Conservation (phyloP, 1,140 invertebrate species). For the Orussus abietinus region DNA sequence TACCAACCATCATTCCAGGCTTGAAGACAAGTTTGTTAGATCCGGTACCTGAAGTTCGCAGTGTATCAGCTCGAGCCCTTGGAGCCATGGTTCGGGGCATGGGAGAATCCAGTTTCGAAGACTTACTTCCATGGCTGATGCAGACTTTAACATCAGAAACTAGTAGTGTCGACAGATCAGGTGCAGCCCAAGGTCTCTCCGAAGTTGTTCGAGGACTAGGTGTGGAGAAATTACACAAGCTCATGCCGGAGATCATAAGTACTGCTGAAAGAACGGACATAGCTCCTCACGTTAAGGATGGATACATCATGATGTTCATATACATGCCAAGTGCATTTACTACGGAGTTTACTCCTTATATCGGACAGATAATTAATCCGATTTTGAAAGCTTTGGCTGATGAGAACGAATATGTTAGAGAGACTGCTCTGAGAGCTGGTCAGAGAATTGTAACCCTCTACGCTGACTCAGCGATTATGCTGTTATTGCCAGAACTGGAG, state of each 20-base stretch:
- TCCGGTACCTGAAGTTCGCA: constrained; percentile 94
- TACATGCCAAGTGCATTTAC: constrained; percentile 98
- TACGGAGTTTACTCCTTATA: constrained; percentile 92
- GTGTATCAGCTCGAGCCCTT: constrained; percentile 88
- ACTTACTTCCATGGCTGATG: constrained; percentile 97
- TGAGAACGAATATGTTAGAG: constrained; percentile 98
- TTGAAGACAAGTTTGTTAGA: constrained; percentile 94
- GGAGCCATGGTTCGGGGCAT: constrained; percentile 97
- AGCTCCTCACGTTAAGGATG: constrained; percentile 96
- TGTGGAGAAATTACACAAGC: constrained; percentile 88
- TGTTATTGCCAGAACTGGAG: constrained; percentile 92
- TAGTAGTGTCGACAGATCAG: constrained; percentile 93
- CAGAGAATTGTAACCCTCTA: constrained; percentile 96
- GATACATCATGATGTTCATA: constrained; percentile 99
- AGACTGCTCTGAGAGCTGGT: constrained; percentile 94
- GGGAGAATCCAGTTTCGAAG: constrained; percentile 93
- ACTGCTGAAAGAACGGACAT: constrained; percentile 93
- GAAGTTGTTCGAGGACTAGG: constrained; percentile 96
- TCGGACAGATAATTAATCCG: constrained; percentile 95
- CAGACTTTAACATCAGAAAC: constrained; percentile 94
- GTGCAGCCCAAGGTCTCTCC: constrained; percentile 94
- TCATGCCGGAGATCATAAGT: constrained; percentile 97
- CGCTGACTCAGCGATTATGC: constrained; percentile 90
- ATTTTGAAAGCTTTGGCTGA: constrained; percentile 97
- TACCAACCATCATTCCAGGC: constrained; percentile 95